Conservation (phyloP, 2,797 vertebrate species). For the Rhinichthys osculus region DNA sequence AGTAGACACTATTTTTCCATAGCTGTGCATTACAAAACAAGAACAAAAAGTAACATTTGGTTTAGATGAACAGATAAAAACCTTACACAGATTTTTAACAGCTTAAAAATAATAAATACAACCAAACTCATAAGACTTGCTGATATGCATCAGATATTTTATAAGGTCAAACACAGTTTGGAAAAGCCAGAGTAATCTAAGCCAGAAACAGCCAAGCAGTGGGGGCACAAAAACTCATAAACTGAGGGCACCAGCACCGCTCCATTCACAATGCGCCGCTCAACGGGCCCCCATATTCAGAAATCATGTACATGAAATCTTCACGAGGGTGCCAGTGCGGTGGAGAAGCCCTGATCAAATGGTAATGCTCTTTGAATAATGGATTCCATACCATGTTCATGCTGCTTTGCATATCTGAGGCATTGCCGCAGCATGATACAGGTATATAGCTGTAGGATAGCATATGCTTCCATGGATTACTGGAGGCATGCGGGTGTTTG, state of each 20-base stretch:
- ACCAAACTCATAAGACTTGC: constrained; percentile 1
- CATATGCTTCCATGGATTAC: constrained; percentile 51
- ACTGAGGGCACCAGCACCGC: not conserved
- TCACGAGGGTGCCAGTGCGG: constrained; percentile 47
- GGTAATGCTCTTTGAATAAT: constrained; percentile 55
- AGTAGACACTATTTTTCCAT: constrained; percentile 96
- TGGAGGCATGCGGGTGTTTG: constrained; percentile 37
- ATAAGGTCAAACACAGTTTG: constrained; percentile 31
- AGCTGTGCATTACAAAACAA: constrained; percentile 77
- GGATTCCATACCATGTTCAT: constrained; percentile 40
- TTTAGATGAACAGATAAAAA: not conserved
- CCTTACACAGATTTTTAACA: not conserved
- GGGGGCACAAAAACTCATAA: constrained; percentile 23
- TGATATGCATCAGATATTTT: constrained; percentile 18
- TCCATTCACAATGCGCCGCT: constrained; percentile 18
- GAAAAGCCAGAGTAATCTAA: constrained; percentile 21
- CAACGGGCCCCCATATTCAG: constrained; percentile 23
- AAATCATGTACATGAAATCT: constrained; percentile 57
- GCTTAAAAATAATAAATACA: not conserved
- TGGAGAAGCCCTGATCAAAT: constrained; percentile 45
- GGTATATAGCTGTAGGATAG: constrained; percentile 43
- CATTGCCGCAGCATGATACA: constrained; percentile 44
- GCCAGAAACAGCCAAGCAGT: constrained; percentile 15
- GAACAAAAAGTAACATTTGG: constrained; percentile 23
- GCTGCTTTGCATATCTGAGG: constrained; percentile 55